Evolutionary conservation across 1,140 invertebrate genomes (phyloP).

Genomic region (Dendroctonus valens): DNA sequence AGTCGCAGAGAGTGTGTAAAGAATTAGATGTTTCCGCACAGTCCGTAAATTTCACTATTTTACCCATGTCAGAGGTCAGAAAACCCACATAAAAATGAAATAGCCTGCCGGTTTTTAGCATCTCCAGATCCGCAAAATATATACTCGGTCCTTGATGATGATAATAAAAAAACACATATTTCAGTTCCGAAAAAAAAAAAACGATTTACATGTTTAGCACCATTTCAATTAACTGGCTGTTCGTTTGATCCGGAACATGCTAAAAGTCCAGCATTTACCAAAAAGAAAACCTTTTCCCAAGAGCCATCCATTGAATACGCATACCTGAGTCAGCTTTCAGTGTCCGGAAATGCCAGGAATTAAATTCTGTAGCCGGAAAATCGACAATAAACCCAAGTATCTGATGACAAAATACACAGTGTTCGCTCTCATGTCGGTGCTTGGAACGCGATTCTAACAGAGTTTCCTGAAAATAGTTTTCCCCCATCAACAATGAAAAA

Average conservation of each 20-base stretch:
- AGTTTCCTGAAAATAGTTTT: too few relatives aligned
- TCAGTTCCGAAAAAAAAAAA: too few relatives aligned
- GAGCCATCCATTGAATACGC: too few relatives aligned
- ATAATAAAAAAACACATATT: too few relatives aligned
- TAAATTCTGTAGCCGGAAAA: conserved; percentile 28
- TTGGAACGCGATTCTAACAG: too few relatives aligned
- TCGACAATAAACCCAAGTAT: conserved; percentile 22
- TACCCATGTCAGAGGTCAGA: conserved; percentile 28
- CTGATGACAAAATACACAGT: conserved; percentile 22
- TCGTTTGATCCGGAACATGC: too few relatives aligned
- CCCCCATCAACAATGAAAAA: too few relatives aligned
- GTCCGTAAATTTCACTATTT: conserved; percentile 23
- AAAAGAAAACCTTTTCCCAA: too few relatives aligned
- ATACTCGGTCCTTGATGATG: neutral
- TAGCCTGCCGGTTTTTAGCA: conserved; percentile 15
- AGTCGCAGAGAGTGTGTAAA: conserved; percentile 14
- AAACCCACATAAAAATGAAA: conserved; percentile 20
- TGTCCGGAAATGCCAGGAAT: conserved; percentile 19
- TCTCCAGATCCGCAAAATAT: conserved; percentile 9
- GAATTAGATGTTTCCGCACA: conserved; percentile 23
- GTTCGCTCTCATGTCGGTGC: conserved; percentile 12
- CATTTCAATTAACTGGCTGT: too few relatives aligned
- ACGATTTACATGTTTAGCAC: too few relatives aligned
- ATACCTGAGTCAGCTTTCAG: conserved; percentile 3
- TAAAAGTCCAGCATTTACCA: too few relatives aligned